phyloP scores from a whole-genome alignment of 35 echinoderm and acorn worm species.

The Apostichopus japonicus region DNA sequence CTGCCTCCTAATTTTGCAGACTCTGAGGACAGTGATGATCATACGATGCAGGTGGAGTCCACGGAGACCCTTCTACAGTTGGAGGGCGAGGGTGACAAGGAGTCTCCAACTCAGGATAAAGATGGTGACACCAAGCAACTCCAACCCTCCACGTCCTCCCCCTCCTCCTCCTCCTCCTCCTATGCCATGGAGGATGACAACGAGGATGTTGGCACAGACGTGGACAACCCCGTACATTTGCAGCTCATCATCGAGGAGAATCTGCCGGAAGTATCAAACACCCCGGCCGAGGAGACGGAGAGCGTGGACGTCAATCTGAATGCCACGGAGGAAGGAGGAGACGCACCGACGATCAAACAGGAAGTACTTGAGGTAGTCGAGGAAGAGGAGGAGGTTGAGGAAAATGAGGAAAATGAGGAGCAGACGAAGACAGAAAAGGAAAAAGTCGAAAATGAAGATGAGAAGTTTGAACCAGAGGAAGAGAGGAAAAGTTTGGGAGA shows the following conservation, averaged over 20 bases:
- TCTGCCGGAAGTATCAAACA: neutral
- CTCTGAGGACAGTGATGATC: conserved; percentile 39
- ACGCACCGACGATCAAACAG: neutral
- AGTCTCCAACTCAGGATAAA: neutral
- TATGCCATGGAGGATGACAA: neutral
- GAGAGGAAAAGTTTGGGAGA: neutral
- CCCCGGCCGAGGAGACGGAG: neutral
- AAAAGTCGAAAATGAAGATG: neutral
- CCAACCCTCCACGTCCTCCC: neutral
- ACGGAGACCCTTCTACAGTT: neutral
- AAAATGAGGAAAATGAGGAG: neutral
- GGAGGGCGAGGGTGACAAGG: neutral
- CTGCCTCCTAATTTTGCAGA: neutral
- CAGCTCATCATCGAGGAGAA: conserved; percentile 13
- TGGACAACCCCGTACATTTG: neutral
- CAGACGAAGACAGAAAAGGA: neutral
- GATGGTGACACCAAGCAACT: neutral
- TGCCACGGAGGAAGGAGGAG: neutral
- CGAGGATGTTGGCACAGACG: conserved; percentile 6
- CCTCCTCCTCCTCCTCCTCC: too few relatives aligned
- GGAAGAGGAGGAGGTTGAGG: conserved; percentile 6
- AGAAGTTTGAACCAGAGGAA: neutral
- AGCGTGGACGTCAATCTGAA: conserved; percentile 16
- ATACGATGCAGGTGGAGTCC: conserved; percentile 29
- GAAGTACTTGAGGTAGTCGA: conserved; percentile 32